Evolutionary conservation across 2,888 invertebrate species (phyloP), one percentile per base, ranked within the genome.

Genomic region (Encarsia formosa): DNA sequence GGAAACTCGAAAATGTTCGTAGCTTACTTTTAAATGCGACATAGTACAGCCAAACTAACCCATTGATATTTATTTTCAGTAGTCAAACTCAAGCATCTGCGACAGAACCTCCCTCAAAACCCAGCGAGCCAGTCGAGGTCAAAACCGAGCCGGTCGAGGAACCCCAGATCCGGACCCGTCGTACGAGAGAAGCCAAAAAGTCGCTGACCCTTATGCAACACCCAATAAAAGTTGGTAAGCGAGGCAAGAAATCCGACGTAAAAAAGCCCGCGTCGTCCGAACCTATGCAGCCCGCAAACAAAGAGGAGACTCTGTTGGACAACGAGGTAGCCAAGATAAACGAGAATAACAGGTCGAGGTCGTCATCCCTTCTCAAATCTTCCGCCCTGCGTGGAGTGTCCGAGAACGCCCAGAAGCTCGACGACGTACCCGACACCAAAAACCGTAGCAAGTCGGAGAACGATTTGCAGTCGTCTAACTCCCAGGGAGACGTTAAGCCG

Each of bases 321-420:
- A 66, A 73, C 54, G 74, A 74, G 41, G 74, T 74, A 0, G 74
- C 74, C 0, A 66, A 63, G 53, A 74, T 74, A n/a, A 74, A 73
- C 46, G 73, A 73, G 44, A 73, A 72, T 41, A 65, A 62, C 54
- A 23, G 56, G 57, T 29, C 61, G 61, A 63, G 62, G 22, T 52
- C 57, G 1, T 64, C 64, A 18, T 55, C 62, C 2, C 45, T 57
- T 0, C 58, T 62, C 3, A 64, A 55, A 35, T n/a, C n/a, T n/a
- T n/a, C n/a, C n/a, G n/a, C n/a, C n/a, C 62, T 66, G 11, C 49
- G 71, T 19, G 71, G 70, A 19, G 68, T 69, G 18, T 73, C 73
- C 1, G 70, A 68, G 19, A 35, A 31, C 13, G 61, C 59, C 3
- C 63, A 52, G 2, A 63, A 62, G 34, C 42, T 39, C 6, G 58